Base-by-base conservation (phyloP, 2,797 vertebrate genomes). In the Eospalax fontanierii region DNA sequence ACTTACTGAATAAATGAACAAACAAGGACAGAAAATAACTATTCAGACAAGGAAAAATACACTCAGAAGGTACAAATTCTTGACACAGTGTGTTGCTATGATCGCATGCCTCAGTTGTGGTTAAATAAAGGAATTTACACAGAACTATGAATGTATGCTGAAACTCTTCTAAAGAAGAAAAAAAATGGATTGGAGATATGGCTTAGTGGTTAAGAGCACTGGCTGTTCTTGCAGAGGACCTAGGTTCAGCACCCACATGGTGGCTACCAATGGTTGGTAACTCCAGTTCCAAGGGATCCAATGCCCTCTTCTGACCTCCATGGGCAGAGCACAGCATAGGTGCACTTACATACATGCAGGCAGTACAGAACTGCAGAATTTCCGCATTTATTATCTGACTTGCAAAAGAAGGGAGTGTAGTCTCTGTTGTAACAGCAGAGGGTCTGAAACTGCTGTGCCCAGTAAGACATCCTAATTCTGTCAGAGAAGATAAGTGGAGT, bases 71-170 rank as follows among this genome's bases (percentile, higher is more conserved):
- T 74, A 97, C 71, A 94, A 83, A 96, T 94, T 96, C 92, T 94
- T 95, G 90, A 94, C 96, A 89, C 18, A 86, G 92, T 83, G 87
- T 90, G 93, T 93, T 96, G 94, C 95, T 97, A 96, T 96, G 95
- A 96, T 92, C 97, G 96, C 95, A 94, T 83, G 96, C 94, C 86
- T 97, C 91, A 94, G 95, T 65, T 97, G 95, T 97, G 90, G 93
- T 96, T 88, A 90, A 95, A 96, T 90, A 95, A 97, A 96, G 95
- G 95, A 92, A 93, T 96, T 95, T 90, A 94, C 71, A 68, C 75
- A 96, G 86, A 96, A 80, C 96, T 86, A 94, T 90, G 89, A 94
- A 88, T 91, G 94, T 96, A 94, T 82, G 92, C 83, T 81, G 87
- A 92, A 95, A 92, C 75, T 91, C 87, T 96, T 97, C 89, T 54